Evolutionary conservation across 2,113 vertebrate genomes (phyloP).

Genomic region (Pipa parva): DNA sequence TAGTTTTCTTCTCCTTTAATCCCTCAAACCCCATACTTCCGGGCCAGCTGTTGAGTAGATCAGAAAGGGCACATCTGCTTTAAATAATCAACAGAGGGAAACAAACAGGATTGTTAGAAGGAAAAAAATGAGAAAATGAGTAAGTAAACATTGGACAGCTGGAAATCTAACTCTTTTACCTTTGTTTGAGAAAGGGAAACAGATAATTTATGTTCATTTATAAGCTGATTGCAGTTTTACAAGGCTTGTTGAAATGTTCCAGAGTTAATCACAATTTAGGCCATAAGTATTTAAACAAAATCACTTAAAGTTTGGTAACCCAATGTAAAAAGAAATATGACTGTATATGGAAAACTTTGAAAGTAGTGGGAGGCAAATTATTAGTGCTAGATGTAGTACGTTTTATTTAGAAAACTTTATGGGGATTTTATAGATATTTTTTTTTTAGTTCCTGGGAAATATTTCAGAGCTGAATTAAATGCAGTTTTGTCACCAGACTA

Average conservation of each 20-base stretch:
- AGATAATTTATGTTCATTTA: neutral
- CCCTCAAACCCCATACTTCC: neutral
- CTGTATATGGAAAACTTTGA: no score
- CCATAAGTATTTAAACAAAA: neutral
- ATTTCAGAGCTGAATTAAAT: no score
- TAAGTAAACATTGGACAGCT: slow-evolving; percentile 22
- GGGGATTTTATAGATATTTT: no score
- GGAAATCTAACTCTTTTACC: slow-evolving; percentile 21
- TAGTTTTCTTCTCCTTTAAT: slow-evolving; percentile 24
- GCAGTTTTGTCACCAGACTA: no score
- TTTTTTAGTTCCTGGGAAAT: no score
- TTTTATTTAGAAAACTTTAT: no score
- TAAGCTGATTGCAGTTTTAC: neutral
- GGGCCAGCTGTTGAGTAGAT: slow-evolving; percentile 16
- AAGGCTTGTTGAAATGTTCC: neutral
- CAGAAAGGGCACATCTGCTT: slow-evolving; percentile 44
- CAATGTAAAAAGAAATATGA: no score
- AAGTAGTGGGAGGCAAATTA: no score
- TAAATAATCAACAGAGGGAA: slow-evolving; percentile 29
- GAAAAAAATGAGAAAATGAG: slow-evolving; percentile 31
- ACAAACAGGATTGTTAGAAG: slow-evolving; percentile 34
- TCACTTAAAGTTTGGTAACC: no score
- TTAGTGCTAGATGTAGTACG: no score
- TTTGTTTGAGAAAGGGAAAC: slow-evolving; percentile 1
- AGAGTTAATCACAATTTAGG: slow-evolving; percentile 19